Evolutionary conservation across 2,888 invertebrate species (phyloP), one percentile per base, ranked within the genome.

Genomic region (Aleiodes alternator): DNA sequence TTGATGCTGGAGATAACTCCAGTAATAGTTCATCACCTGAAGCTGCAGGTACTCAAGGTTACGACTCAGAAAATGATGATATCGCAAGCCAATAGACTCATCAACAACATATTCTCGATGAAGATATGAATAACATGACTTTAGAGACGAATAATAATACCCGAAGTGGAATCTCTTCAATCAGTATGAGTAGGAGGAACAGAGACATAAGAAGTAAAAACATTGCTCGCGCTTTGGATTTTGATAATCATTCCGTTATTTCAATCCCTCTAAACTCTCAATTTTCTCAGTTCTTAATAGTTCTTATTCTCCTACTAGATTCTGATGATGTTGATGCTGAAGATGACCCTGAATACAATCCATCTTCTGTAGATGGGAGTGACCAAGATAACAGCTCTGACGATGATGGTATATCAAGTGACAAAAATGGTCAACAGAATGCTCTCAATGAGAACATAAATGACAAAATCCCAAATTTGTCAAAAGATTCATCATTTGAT

Each of bases 271-370:
- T 1, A 8, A 43, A 8, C 9, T 43, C 43, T 43, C 8, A 43
- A 23, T 56, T 23, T 9, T 56, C 3, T 1, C 23, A 56, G 8
- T 23, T 56, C 56, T 16, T 23, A 56, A 23, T 9, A 56, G n/a
- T 56, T 4, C 16, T 56, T 16, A 56, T 55, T 55, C 29, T 56
- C 29, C 56, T 29, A 23, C 16, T 56, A 56, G 56, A 56, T 56
- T 56, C 56, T 56, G 56, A 56, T 9, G 56, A 56, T 23, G 9
- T 56, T 29, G 23, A 56, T 56, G 23, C 9, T 23, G 56, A 56
- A 56, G 56, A 56, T 56, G 56, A 56, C 29, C 23, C 56, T 56
- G 56, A 56, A 56, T 56, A 56, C 56, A 56, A 23, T 29, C 56
- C 56, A 16, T 56, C 56, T 23, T 56, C 56, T 56, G 16, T 2